Conservation (phyloP, 2,797 vertebrate species). For the Pempheris klunzingeri region DNA sequence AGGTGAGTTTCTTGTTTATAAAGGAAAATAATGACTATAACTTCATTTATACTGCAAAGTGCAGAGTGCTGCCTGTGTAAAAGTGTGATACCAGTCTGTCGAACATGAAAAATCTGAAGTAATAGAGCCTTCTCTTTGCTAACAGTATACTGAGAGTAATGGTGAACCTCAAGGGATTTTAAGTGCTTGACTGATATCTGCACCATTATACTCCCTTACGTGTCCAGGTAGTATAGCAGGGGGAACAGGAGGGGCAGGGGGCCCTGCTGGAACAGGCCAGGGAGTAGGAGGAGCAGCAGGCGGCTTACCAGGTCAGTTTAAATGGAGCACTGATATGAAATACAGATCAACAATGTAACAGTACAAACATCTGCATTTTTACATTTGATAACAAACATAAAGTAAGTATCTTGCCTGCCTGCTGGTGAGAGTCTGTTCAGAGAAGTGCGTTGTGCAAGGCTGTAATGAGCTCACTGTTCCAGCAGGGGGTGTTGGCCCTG, state of each 20-base stretch:
- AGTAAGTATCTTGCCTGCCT: neutral
- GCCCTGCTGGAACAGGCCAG: constrained; percentile 43
- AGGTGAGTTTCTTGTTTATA: constrained; percentile 41
- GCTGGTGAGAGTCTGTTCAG: neutral
- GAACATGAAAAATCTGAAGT: neutral
- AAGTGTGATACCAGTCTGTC: neutral
- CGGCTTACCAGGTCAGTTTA: constrained; percentile 62
- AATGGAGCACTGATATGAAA: neutral
- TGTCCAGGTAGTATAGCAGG: constrained; percentile 57
- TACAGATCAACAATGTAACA: neutral
- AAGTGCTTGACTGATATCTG: neutral
- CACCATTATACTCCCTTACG: constrained; percentile 9
- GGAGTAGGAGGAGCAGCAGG: constrained; percentile 61
- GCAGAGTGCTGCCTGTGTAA: neutral
- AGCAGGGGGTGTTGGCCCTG: constrained; percentile 75
- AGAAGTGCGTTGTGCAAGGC: neutral
- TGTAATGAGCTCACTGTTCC: constrained; percentile 57
- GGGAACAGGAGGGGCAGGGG: constrained; percentile 62
- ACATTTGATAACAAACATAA: constrained; percentile 13
- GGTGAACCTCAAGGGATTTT: neutral
- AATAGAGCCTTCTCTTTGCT: neutral
- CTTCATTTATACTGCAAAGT: neutral
- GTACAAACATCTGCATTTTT: constrained; percentile 2
- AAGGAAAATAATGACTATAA: neutral
- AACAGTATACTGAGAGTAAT: neutral